Evolutionary conservation across 1,140 invertebrate species (phyloP), one percentile per base, ranked within the genome.

Genomic region (Anastatus disparis): DNA sequence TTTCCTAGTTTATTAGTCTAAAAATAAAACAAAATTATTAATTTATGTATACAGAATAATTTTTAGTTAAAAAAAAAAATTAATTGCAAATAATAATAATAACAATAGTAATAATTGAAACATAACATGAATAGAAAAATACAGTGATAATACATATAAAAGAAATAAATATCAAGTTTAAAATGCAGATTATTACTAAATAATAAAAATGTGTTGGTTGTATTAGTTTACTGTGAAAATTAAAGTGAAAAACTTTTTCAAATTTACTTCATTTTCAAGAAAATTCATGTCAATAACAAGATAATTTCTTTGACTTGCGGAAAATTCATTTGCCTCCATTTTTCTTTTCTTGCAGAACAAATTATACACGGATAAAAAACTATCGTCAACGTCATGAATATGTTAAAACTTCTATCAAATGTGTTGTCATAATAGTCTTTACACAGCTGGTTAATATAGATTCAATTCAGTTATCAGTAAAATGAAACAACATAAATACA

Each of bases 1-100:
- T 67, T 69, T 70, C 73, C 73, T 70, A 81, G 67, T 76, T 78
- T 76, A 77, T 78, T 79, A 74, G 78, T 80, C 84, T 84, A 71
- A 12, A 77, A 80, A 71, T 53, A 55, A 44, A 73, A 67, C 29
- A 17, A 42, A 20, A 40, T 40, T 24, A 29, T 42, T 59, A 17
- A 26, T 17, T 42, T 8, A 59, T 35, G 31, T 35, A 6, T 4
- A 35, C 31, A 35, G 10, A 35, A n/a, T n/a, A n/a, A 42, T 24
- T 24, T 44, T 13, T 59, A 26, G 26, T 22, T 8, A 15, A 27
- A 26, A 22, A 4, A 9, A 10, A 42, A 26, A 22, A 52, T 22
- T 40, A 27, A 12, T 62, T 55, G 38, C n/a, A 71, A n/a, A 66
- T 12, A 29, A 71, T n/a, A n/a, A n/a, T n/a, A n/a, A n/a, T n/a